Evolutionary conservation across 2,888 invertebrate genomes (phyloP).

Genomic region (Formica aserva): DNA sequence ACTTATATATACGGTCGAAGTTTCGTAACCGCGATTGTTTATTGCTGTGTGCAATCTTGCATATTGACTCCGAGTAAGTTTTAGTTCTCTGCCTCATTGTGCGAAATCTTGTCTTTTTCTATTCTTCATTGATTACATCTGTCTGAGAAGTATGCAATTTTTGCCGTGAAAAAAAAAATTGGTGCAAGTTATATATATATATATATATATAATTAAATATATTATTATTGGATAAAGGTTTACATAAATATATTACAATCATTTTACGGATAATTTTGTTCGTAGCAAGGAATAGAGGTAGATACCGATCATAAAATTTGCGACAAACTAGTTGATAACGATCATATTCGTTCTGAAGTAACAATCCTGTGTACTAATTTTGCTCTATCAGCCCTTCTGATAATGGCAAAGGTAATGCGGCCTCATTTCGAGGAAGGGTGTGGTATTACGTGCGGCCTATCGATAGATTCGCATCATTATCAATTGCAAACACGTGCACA

Average conservation of each 20-base stretch:
- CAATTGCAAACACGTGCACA: constrained; percentile 63
- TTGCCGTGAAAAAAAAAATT: background rate
- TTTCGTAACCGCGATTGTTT: constrained; percentile 34
- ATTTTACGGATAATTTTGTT: background rate
- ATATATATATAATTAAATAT: background rate
- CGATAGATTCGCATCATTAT: constrained; percentile 61
- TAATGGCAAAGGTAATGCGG: constrained; percentile 45
- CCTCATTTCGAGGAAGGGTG: constrained; percentile 60
- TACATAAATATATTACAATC: background rate
- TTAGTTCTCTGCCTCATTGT: background rate
- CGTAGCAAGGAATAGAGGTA: background rate
- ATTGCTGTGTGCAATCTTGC: background rate
- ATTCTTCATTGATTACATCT: background rate
- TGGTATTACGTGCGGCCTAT: constrained; percentile 64
- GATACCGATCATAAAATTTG: background rate
- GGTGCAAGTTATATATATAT: background rate
- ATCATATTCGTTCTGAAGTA: background rate
- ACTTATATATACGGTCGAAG: background rate
- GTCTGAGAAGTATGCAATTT: background rate
- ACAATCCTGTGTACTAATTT: constrained; percentile 32
- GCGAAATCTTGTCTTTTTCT: background rate
- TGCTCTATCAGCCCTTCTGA: background rate
- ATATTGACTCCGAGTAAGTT: background rate
- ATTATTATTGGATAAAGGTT: background rate
- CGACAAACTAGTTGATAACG: background rate